Evolutionary conservation across 2,113 vertebrate genomes (phyloP).

Genomic region (Pipa parva): DNA sequence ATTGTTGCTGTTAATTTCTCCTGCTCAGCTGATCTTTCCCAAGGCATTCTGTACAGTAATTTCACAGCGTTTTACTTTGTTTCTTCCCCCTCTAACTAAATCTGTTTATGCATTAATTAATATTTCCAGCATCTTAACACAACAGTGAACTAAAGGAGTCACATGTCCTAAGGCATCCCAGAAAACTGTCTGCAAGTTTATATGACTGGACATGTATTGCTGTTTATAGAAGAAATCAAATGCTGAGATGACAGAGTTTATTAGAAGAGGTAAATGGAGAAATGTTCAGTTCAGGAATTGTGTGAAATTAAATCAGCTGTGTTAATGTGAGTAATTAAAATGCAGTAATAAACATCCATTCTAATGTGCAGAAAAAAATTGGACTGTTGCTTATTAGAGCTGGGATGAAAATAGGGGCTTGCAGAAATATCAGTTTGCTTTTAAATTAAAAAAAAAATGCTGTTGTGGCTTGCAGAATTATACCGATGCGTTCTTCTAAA

Average conservation of each 20-base stretch:
- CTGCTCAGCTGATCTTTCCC: slow-evolving; percentile 46
- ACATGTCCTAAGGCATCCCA: slow-evolving; percentile 54
- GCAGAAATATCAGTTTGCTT: no score
- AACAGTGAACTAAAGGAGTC: slow-evolving; percentile 51
- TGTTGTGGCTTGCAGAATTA: no score
- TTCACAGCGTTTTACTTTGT: slow-evolving; percentile 42
- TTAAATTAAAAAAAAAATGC: no score
- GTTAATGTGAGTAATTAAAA: slow-evolving; percentile 22
- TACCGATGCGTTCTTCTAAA: no score
- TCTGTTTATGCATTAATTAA: slow-evolving; percentile 61
- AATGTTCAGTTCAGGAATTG: slow-evolving; percentile 52
- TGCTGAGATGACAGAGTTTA: slow-evolving; percentile 52
- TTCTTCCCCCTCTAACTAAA: slow-evolving; percentile 45
- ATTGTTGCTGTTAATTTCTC: slow-evolving; percentile 7
- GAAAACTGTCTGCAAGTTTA: slow-evolving; percentile 53
- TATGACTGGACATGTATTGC: slow-evolving; percentile 51
- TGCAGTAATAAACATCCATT: slow-evolving; percentile 29
- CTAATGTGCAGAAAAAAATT: neutral
- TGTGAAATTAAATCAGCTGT: slow-evolving; percentile 35
- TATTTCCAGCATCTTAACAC: slow-evolving; percentile 54
- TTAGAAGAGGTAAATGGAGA: slow-evolving; percentile 57
- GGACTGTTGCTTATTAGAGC: no score
- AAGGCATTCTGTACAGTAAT: slow-evolving; percentile 35
- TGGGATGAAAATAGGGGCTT: no score
- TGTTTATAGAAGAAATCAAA: slow-evolving; percentile 53